A percentile compares a stretch with the other conserved stretches of the same genome.
Evolutionary conservation across 2,113 vertebrate genomes (phyloP).

Genomic region (Vombatus ursinus): DNA sequence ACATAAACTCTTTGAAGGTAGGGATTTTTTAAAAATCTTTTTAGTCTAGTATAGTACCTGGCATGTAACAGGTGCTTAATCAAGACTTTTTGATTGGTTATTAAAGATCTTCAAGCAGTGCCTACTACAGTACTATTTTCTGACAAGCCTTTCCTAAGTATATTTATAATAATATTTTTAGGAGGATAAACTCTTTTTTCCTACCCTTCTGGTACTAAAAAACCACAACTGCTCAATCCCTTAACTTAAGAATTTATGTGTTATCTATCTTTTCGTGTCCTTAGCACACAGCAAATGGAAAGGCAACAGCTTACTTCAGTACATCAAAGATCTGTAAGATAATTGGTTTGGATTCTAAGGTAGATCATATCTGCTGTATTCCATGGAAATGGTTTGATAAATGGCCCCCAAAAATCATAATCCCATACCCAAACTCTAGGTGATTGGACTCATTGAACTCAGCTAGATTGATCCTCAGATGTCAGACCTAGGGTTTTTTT

Average conservation of each 20-base stretch:
- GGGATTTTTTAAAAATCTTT: neutral
- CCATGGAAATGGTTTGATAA: neutral
- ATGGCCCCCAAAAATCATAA: neutral
- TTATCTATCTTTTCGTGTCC: neutral
- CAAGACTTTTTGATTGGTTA: neutral
- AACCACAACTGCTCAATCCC: neutral
- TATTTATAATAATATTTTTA: constrained; percentile 4
- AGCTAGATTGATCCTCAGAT: neutral
- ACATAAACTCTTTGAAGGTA: neutral
- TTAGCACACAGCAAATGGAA: neutral
- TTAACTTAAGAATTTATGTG: neutral
- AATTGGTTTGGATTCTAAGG: neutral
- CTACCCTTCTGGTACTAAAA: neutral
- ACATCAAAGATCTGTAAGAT: neutral
- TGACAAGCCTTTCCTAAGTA: constrained; percentile 21
- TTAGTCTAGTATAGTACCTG: neutral
- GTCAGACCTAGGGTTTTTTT: neutral
- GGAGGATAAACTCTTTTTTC: neutral
- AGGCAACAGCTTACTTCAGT: neutral
- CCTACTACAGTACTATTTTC: neutral
- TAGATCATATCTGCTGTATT: neutral
- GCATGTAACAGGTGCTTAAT: neutral
- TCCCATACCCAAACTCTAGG: neutral
- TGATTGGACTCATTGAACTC: neutral
- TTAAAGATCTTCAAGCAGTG: constrained; percentile 37